phyloP scores from a whole-genome alignment of 2,797 vertebrate species.

The Danionella dracula region DNA sequence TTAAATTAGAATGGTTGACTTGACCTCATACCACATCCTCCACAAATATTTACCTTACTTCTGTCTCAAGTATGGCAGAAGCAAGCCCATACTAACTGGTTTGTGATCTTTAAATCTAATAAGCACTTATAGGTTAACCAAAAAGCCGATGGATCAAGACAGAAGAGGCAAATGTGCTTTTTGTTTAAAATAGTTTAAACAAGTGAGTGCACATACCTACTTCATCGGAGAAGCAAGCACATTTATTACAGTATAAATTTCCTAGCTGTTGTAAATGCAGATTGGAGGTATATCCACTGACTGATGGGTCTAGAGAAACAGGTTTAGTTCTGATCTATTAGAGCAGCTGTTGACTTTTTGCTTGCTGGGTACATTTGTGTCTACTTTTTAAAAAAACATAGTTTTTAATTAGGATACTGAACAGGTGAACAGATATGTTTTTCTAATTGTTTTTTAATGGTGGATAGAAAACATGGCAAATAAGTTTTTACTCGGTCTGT shows the following conservation, averaged over 20 bases:
- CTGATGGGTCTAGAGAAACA: too few relatives aligned
- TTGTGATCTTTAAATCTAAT: conserved; percentile 37
- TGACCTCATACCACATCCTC: conserved; percentile 19
- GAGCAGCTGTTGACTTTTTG: too few relatives aligned
- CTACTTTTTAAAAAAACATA: too few relatives aligned
- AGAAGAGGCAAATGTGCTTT: conserved; percentile 35
- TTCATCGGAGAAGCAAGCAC: conserved; percentile 28
- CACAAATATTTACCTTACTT: conserved; percentile 36
- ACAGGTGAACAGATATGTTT: too few relatives aligned
- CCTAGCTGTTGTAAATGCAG: conserved; percentile 18
- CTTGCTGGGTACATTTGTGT: too few relatives aligned
- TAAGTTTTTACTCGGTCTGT: too few relatives aligned
- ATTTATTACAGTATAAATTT: conserved; percentile 41
- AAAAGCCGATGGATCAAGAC: conserved; percentile 17
- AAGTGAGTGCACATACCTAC: conserved; percentile 44
- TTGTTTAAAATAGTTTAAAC: conserved; percentile 33
- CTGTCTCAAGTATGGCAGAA: conserved; percentile 37
- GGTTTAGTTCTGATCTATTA: too few relatives aligned
- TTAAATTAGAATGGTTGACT: conserved; percentile 13
- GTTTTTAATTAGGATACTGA: too few relatives aligned
- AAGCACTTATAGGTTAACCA: conserved; percentile 27
- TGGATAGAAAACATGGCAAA: too few relatives aligned
- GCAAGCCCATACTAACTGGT: conserved; percentile 26
- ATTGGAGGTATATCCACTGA: too few relatives aligned
- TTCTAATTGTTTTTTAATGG: too few relatives aligned